Percentiles rank a stretch among this genome's conserved stretches.
Conservation (phyloP, 2,797 vertebrate genomes). For the Oreochromis grahami region DNA sequence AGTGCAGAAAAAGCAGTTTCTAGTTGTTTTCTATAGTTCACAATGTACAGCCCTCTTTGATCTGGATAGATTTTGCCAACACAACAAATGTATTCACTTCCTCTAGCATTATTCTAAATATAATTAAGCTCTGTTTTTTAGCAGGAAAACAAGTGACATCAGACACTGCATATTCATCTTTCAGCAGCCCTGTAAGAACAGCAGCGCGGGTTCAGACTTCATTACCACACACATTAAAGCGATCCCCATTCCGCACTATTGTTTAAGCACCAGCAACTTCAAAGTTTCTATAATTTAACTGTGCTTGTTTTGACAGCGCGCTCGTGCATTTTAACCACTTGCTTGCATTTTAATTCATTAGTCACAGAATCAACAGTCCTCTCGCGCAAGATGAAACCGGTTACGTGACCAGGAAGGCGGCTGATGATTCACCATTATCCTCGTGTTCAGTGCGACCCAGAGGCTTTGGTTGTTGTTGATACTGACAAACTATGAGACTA, state of each 20-base stretch:
- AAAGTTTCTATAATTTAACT: constrained; percentile 15
- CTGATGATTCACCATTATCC: constrained; percentile 30
- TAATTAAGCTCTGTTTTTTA: constrained; percentile 17
- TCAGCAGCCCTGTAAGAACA: not conserved
- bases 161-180: constrained; percentile 36
- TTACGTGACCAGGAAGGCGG: constrained; percentile 13
- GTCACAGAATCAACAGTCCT: constrained; percentile 4
- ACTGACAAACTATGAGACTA: constrained; percentile 13
- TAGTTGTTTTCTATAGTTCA: not conserved
- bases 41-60: not conserved
- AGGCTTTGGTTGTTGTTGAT: constrained; percentile 24
- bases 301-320: not conserved
- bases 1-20: not conserved
- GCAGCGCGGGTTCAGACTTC: not conserved
- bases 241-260: not conserved
- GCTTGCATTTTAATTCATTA: constrained; percentile 7
- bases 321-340: not conserved
- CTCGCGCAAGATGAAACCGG: not conserved
- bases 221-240: not conserved
- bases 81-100: constrained; percentile 11
- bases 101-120: constrained; percentile 11
- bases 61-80: constrained; percentile 11
- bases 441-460: constrained; percentile 24
- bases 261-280: constrained; percentile 1
- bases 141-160: constrained; percentile 29